These are phyloP conservation scores for Chascanopsetta lugubris DNA, from an alignment of 2,113 vertebrate species.

Conservation along the genomic window DNA sequence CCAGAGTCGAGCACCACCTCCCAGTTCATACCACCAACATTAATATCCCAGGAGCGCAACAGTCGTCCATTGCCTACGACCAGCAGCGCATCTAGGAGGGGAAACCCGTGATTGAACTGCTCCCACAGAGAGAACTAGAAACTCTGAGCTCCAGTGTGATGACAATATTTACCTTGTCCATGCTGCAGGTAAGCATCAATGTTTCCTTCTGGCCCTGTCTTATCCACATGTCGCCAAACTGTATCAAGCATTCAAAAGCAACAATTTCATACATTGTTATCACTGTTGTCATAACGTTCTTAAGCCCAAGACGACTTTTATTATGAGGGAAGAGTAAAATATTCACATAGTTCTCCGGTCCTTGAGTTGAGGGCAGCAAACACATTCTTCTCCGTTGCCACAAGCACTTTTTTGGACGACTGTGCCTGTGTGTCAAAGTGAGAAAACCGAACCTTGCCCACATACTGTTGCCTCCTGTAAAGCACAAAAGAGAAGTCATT, in stretches of 20 bases:
- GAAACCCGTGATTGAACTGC: background rate
- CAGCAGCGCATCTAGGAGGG: conserved; percentile 86
- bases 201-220: conserved; percentile 85
- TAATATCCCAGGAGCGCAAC: conserved; percentile 95
- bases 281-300: background rate
- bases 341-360: conserved; percentile 93
- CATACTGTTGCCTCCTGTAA: conserved; percentile 92
- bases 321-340: background rate
- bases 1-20: conserved; percentile 90
- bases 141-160: background rate
- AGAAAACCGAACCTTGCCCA: conserved; percentile 92
- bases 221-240: conserved; percentile 98
- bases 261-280: background rate
- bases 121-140: background rate
- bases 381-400: conserved; percentile 93
- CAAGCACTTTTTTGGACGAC: conserved; percentile 91
- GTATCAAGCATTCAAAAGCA: conserved; percentile 29
- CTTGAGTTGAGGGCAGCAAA: conserved; percentile 92
- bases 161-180: conserved; percentile 85
- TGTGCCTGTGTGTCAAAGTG: conserved; percentile 87
- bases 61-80: conserved; percentile 88
- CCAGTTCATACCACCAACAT: conserved; percentile 94
- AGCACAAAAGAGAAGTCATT: conserved; percentile 3
- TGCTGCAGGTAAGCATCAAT: conserved; percentile 88
- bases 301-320: background rate